A percentile compares a stretch with the other conserved stretches of the same genome.
These are phyloP conservation scores for Microctonus aethiopoides DNA, from an alignment of 2,888 invertebrate species.

Conservation along the genomic window DNA sequence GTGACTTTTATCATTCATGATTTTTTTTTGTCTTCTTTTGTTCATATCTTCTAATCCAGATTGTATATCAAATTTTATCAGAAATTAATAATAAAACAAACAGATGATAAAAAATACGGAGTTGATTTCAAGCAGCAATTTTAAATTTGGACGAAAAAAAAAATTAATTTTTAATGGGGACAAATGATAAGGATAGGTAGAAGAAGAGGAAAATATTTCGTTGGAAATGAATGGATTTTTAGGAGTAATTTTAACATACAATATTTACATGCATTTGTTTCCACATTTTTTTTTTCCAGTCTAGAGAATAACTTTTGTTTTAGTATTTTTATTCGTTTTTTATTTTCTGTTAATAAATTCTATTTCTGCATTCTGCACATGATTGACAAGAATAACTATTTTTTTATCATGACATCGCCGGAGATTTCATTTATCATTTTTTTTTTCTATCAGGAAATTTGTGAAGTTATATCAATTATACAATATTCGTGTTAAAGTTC, in stretches of 20 bases:
- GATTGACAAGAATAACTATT: slow-evolving; percentile 3
- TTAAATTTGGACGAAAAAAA: slow-evolving; percentile 28
- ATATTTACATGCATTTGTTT: slow-evolving; percentile 27
- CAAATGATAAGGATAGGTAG: no score
- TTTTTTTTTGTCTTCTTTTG: slow-evolving; percentile 9
- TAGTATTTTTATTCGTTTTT: not conserved
- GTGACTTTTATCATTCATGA: slow-evolving; percentile 9
- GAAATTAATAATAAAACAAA: slow-evolving; percentile 37
- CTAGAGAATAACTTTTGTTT: slow-evolving; percentile 7
- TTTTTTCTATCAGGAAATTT: not conserved
- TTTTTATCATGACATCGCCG: not conserved
- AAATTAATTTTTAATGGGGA: slow-evolving; percentile 10
- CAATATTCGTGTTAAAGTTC: not conserved
- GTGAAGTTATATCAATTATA: slow-evolving; percentile 2
- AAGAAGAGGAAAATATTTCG: not conserved
- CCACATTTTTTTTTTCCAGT: slow-evolving; percentile 1
- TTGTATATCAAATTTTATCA: slow-evolving; percentile 16
- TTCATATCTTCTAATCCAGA: slow-evolving; percentile 37
- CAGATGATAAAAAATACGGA: slow-evolving; percentile 45
- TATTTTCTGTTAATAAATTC: not conserved
- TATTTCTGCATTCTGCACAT: not conserved
- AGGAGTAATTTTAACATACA: slow-evolving; percentile 19
- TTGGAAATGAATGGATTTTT: not conserved
- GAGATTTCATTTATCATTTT: not conserved
- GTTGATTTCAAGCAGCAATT: slow-evolving; percentile 47